phyloP scores from a whole-genome alignment of 2,113 vertebrate genomes.

The Oreocharis arfaki region DNA sequence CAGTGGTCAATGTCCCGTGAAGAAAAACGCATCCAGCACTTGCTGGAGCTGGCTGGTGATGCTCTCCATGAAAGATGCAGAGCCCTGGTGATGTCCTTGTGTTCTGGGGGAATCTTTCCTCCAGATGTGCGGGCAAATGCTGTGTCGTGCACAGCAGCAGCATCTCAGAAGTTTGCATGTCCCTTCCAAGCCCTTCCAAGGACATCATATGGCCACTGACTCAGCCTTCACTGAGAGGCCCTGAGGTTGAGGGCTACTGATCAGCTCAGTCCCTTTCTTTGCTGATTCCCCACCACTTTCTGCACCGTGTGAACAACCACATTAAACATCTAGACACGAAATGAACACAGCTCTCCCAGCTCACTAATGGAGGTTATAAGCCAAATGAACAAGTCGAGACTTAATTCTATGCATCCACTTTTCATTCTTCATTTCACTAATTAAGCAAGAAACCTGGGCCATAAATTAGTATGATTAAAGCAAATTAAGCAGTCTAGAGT shows the following conservation, averaged over 20 bases:
- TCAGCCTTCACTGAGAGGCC: neutral
- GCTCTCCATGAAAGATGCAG: accelerated
- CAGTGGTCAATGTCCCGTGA: neutral
- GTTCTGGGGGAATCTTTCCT: neutral
- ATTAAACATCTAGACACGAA: neutral
- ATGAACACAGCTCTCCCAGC: neutral
- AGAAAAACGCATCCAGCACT: neutral
- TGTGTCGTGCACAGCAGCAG: neutral
- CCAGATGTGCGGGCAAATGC: accelerated
- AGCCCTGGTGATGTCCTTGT: neutral
- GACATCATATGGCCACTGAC: neutral
- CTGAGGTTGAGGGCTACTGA: neutral
- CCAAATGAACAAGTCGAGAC: neutral
- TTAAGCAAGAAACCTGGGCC: neutral
- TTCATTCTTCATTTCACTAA: neutral
- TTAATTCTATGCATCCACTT: neutral
- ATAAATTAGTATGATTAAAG: neutral
- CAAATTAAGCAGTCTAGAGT: neutral
- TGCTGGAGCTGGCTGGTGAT: neutral
- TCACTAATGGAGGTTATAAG: neutral
- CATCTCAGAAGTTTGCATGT: neutral
- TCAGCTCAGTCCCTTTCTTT: neutral
- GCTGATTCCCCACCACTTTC: neutral
- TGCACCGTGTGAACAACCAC: neutral
- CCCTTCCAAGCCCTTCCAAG: neutral